These are phyloP conservation scores for Troglohyphantes excavatus DNA, from an alignment of 2,888 invertebrate species.

Conservation along the genomic window DNA sequence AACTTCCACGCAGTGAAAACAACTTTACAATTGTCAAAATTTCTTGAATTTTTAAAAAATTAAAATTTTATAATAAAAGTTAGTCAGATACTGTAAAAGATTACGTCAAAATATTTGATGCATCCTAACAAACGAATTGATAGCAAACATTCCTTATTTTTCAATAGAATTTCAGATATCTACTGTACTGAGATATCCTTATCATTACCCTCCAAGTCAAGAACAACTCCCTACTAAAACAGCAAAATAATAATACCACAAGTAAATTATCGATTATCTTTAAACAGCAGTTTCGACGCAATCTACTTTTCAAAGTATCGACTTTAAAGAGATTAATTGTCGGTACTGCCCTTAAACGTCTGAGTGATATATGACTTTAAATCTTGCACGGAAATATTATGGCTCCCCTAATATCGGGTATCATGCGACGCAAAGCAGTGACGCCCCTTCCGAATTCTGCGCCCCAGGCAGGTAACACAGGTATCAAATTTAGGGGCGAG, in stretches of 20 bases:
- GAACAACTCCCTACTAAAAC: too few species aligned
- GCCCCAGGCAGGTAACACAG: background rate
- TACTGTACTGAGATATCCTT: too few species aligned
- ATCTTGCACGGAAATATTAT: background rate
- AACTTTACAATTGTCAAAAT: too few species aligned
- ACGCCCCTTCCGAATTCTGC: background rate
- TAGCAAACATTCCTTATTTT: too few species aligned
- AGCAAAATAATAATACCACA: background rate
- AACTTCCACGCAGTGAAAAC: too few species aligned
- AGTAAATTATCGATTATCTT: background rate
- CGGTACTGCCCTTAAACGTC: background rate
- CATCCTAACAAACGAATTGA: too few species aligned
- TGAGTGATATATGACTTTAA: background rate
- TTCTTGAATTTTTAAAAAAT: too few species aligned
- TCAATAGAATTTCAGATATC: too few species aligned
- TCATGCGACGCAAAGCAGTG: background rate
- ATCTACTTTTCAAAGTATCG: background rate
- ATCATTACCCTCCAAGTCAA: too few species aligned
- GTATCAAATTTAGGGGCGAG: background rate
- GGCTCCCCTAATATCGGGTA: background rate
- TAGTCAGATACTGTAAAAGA: too few species aligned
- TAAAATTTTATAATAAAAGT: too few species aligned
- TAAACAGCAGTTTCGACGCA: background rate
- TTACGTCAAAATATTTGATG: too few species aligned
- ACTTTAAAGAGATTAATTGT: background rate